Evolutionary conservation across 1,140 invertebrate genomes (phyloP).

Genomic region (Pemphigus obesinymphae): DNA sequence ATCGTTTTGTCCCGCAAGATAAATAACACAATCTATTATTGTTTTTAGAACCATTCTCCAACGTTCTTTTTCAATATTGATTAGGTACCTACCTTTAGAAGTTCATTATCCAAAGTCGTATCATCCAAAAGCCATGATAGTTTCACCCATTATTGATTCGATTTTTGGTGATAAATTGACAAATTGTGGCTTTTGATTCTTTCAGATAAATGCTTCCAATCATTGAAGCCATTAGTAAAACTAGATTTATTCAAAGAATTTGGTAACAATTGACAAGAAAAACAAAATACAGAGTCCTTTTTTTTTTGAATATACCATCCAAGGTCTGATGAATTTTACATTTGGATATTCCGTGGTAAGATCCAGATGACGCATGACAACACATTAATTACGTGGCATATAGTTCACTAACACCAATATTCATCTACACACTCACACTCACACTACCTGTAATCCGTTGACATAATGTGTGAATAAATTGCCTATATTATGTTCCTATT

Average conservation of each 20-base stretch:
- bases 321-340: constrained; percentile 26
- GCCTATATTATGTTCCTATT: too few species aligned
- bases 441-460: too few species aligned
- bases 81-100: background rate
- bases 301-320: constrained; percentile 32
- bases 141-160: background rate
- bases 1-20: constrained; percentile 44
- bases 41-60: constrained; percentile 41
- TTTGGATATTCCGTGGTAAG: too few species aligned
- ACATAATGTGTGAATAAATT: too few species aligned
- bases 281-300: constrained; percentile 26
- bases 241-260: background rate
- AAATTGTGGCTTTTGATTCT: too few species aligned
- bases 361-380: too few species aligned
- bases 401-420: too few species aligned
- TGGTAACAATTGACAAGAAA: background rate
- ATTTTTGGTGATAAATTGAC: background rate
- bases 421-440: too few species aligned
- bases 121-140: background rate
- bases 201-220: too few species aligned
- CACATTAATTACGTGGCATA: too few species aligned
- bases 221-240: background rate
- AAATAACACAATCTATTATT: constrained; percentile 42
- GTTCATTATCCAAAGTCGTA: background rate
- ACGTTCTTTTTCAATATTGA: background rate